phyloP scores from a whole-genome alignment of 2,113 vertebrate species.

The Aphyosemion australe region DNA sequence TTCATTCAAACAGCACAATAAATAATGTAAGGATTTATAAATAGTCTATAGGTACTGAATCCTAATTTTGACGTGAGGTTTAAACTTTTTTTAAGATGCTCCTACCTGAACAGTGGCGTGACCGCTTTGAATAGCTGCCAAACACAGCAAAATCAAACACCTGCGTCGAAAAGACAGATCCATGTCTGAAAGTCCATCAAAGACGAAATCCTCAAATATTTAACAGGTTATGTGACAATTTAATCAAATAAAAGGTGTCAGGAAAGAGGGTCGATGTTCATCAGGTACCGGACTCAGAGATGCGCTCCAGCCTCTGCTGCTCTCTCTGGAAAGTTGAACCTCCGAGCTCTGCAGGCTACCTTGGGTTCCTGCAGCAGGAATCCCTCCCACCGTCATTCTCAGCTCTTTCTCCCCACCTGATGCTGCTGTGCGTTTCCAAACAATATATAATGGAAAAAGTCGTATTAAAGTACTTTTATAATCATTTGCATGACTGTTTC shows the following conservation, averaged over 20 bases:
- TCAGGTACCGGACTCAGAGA: conserved; percentile 59
- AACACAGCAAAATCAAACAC: conserved; percentile 72
- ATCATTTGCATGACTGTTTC: no score
- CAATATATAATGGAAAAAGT: neutral
- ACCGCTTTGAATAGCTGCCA: conserved; percentile 61
- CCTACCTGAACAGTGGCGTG: conserved; percentile 73
- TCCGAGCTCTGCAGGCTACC: conserved; percentile 46
- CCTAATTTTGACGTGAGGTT: no score
- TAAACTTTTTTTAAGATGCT: neutral
- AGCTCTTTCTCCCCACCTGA: neutral
- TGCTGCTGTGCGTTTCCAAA: neutral
- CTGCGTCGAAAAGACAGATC: conserved; percentile 53
- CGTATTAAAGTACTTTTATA: neutral
- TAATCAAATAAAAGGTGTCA: neutral
- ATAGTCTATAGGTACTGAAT: no score
- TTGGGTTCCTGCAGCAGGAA: conserved; percentile 47
- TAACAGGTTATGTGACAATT: no score
- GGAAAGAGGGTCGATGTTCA: conserved; percentile 45
- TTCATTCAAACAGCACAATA: no score
- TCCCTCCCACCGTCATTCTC: conserved; percentile 72
- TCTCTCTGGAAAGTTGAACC: conserved; percentile 38
- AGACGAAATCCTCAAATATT: conserved; percentile 8
- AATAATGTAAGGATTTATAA: neutral
- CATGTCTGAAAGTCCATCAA: conserved; percentile 50
- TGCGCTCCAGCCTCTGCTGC: conserved; percentile 45